A percentile compares a stretch with the other conserved stretches of the same genome.
Conservation (phyloP, 2,797 vertebrate genomes). For the Pseudopleuronectes americanus region DNA sequence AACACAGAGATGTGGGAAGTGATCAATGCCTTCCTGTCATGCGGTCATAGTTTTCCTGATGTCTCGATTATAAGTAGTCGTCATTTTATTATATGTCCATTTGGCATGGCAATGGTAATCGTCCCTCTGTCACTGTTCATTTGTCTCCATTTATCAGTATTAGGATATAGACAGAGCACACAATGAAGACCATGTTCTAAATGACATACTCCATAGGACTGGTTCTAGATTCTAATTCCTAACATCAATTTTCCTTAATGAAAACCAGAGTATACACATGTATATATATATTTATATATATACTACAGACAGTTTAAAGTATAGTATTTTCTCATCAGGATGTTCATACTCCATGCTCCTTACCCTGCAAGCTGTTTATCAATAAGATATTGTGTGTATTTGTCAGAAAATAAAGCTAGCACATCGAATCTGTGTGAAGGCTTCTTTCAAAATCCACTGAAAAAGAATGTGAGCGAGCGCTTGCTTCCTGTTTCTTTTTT, state of each 20-base stretch:
- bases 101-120: conserved; percentile 65
- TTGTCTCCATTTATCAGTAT: conserved; percentile 63
- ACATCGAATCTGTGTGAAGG: conserved; percentile 51
- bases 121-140: conserved; percentile 70
- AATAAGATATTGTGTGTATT: conserved; percentile 46
- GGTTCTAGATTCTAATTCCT: conserved; percentile 2
- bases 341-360: conserved; percentile 36
- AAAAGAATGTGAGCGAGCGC: conserved; percentile 16
- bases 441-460: conserved; percentile 37
- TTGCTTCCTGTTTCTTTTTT: conserved; percentile 21
- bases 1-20: conserved; percentile 51
- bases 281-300: conserved; percentile 38
- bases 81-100: conserved; percentile 63
- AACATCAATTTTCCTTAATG: conserved; percentile 51
- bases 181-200: conserved; percentile 66
- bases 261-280: conserved; percentile 30
- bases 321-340: conserved; percentile 1
- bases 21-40: conserved; percentile 67
- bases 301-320: conserved; percentile 26
- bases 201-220: conserved; percentile 58
- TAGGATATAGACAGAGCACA: conserved; percentile 51
- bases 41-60: conserved; percentile 51
- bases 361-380: conserved; percentile 55
- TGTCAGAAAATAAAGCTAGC: conserved; percentile 54
- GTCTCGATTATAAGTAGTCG: conserved; percentile 67